Base-by-base conservation (phyloP, 2,797 vertebrate genomes). In the Buceros bicornis region DNA sequence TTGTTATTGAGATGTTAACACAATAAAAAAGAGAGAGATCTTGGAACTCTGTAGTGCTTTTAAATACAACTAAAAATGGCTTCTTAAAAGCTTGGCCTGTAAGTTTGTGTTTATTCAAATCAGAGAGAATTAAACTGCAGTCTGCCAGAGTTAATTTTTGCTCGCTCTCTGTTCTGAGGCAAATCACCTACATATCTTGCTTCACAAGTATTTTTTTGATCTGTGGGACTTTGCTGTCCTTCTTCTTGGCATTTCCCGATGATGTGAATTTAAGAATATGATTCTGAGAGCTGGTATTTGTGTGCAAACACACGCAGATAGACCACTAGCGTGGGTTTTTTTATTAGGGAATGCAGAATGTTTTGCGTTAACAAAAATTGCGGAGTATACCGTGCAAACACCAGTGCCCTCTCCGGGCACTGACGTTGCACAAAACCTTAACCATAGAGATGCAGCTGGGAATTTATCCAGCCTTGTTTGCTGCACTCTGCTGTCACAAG, bases 181-280 rank as follows among this genome's bases (percentile, higher is more conserved):
- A 78, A 77, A 62, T 58, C 45, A 70, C 40, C 26, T 78, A 3
- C n/a, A 4, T 51, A 29, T n/a, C 42, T 82, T 77, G 8, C 25
- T 90, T 82, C 43, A 66, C n/a, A 80, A 82, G 33, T 80, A 82
- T n/a, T 94, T 92, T 24, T 57, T 92, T 80, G 26, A 58, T 64
- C 35, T 65, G 14, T 16, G 6, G 20, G 33, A 26, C 40, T 69
- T 65, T 37, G 3, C 40, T 56, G n/a, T 71, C 28, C 33, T 82
- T 67, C 33, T 74, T 13, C 20, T 47, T 84, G 54, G 10, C 17
- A 14, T 69, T 80, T 90, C 33, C 57, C 35, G 18, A 35, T 24
- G 6, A 62, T 35, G 13, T 33, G 37, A 82, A 66, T 58, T 51
- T 35, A 62, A 58, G 21, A 53, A 33, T 20, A 51, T 18, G 4